Conservation (phyloP, 2,888 invertebrate genomes). For the Cerastis rubricosa region DNA sequence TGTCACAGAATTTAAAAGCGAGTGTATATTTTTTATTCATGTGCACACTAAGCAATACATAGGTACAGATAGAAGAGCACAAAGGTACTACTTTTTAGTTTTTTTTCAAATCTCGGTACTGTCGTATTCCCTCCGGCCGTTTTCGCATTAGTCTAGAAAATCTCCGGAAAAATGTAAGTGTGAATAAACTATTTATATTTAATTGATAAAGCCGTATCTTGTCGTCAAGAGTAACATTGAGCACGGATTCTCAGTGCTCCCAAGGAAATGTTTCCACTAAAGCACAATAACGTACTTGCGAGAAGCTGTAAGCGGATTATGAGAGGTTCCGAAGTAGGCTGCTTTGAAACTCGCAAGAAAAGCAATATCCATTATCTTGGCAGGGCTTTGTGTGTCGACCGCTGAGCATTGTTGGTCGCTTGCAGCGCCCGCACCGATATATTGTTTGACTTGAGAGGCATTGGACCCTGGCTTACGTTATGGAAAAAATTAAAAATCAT, state of each 20-base stretch:
- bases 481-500: constrained; percentile 64
- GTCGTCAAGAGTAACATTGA: constrained; percentile 73
- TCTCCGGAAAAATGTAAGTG: not conserved
- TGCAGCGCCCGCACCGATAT: constrained; percentile 73
- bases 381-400: constrained; percentile 84
- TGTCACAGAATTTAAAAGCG: not conserved
- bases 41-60: not conserved
- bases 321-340: constrained; percentile 89
- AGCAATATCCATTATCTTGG: constrained; percentile 90
- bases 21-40: not conserved
- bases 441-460: constrained; percentile 78
- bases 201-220: constrained; percentile 76
- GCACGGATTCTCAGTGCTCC: constrained; percentile 74
- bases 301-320: constrained; percentile 88
- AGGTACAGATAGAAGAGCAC: not conserved
- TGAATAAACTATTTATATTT: constrained; percentile 27
- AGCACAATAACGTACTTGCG: constrained; percentile 83
- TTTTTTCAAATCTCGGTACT: not conserved
- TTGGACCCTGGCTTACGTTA: constrained; percentile 69
- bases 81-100: too few relatives aligned
- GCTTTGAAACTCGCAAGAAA: constrained; percentile 90
- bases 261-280: constrained; percentile 85
- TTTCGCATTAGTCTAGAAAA: not conserved
- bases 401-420: constrained; percentile 82
- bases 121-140: too few relatives aligned